phyloP scores from a whole-genome alignment of 2,113 vertebrate genomes.

The Cyanistes caeruleus region DNA sequence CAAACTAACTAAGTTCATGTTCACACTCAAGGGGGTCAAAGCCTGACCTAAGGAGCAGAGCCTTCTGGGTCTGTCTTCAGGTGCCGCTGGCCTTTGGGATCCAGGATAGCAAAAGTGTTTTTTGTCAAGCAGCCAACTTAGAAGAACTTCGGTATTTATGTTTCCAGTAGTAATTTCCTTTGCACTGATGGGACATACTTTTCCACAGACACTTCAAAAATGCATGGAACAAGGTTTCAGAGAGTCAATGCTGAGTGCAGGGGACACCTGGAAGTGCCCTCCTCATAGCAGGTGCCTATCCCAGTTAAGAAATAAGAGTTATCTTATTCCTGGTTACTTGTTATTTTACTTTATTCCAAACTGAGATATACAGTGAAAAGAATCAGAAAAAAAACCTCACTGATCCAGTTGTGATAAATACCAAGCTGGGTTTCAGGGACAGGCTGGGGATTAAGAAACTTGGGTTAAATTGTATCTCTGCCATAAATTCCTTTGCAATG shows the following conservation, averaged over 20 bases:
- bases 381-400: background rate
- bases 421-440: background rate
- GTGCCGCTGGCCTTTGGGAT: background rate
- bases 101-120: background rate
- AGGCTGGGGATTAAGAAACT: background rate
- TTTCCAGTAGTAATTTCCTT: background rate
- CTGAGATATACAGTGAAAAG: background rate
- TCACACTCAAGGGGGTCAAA: fast-evolving
- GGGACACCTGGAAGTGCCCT: background rate
- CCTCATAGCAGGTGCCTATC: background rate
- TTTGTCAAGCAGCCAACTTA: background rate
- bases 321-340: background rate
- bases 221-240: background rate
- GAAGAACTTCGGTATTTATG: background rate
- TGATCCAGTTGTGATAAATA: background rate
- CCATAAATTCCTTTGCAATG: background rate
- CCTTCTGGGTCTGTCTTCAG: background rate
- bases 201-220: background rate
- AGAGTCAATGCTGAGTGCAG: background rate
- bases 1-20: background rate
- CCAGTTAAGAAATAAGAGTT: background rate
- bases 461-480: background rate
- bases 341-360: background rate
- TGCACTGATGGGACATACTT: background rate
- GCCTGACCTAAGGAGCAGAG: background rate